Conservation (phyloP, 37 sponge, comb jelly and placozoan genomes). For the Beroe forskalii region DNA sequence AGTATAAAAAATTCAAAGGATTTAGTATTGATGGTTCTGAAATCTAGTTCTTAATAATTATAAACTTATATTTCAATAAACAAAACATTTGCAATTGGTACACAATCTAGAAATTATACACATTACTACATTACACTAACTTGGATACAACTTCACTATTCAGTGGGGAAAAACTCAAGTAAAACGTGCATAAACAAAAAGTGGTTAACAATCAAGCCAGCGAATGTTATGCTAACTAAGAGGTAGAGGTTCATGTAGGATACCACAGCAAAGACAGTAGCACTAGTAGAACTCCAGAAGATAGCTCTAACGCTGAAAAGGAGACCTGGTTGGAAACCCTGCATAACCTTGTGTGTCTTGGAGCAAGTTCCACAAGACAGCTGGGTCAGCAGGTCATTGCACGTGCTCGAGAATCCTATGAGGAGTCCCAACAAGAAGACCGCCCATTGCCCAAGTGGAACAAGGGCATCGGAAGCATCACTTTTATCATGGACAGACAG, state of each 20-base stretch:
- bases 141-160: no score
- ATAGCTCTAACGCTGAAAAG: not conserved
- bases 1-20: no score
- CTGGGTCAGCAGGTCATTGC: constrained; percentile 22
- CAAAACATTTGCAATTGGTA: no score
- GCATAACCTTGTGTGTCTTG: not conserved
- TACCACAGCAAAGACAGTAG: not conserved
- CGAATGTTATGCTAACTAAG: not conserved
- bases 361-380: constrained; percentile 4
- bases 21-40: no score
- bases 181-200: no score
- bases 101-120: no score
- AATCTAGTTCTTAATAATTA: no score
- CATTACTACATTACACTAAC: no score
- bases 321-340: constrained; percentile 18
- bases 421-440: not conserved
- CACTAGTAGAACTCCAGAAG: constrained; percentile 24
- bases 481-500: not conserved
- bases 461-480: no score
- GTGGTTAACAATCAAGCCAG: not conserved
- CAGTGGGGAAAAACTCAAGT: no score
- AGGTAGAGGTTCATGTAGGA: not conserved
- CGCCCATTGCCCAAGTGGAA: not conserved
- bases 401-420: constrained; percentile 2
- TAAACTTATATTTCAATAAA: no score